phyloP scores from a whole-genome alignment of 2,113 vertebrate species.

The Ranitomeya variabilis region DNA sequence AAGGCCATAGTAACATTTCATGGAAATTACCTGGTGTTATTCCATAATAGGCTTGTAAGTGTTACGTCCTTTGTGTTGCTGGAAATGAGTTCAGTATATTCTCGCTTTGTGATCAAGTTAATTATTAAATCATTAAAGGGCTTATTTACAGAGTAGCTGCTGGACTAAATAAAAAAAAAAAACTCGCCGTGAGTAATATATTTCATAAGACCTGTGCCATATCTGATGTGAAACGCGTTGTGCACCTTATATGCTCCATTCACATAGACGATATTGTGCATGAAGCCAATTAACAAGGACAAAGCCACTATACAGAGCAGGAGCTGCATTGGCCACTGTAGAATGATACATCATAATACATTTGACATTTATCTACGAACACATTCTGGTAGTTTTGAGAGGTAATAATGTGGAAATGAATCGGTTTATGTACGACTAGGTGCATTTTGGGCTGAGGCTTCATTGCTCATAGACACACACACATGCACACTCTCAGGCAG shows the following conservation, averaged over 20 bases:
- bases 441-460: conserved; percentile 22
- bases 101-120: conserved; percentile 12
- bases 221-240: not conserved
- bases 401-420: not conserved
- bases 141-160: conserved; percentile 27
- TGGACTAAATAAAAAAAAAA: not conserved
- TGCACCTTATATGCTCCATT: conserved; percentile 3
- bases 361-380: not conserved
- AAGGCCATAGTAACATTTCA: not conserved
- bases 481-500: not conserved
- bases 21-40: not conserved
- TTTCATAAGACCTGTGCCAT: not conserved
- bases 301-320: not conserved
- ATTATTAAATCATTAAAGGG: conserved; percentile 43
- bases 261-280: not conserved
- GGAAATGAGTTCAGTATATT: not conserved
- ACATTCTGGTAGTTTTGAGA: not conserved
- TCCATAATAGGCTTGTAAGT: not conserved
- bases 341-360: not conserved
- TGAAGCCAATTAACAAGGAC: not conserved
- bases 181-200: not conserved
- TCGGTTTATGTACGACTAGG: not conserved
- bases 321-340: not conserved
- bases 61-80: not conserved
- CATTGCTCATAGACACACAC: not conserved